These are phyloP conservation scores for Odobenus rosmarus DNA, from an alignment of 2,113 vertebrate genomes.

Conservation along the genomic window DNA sequence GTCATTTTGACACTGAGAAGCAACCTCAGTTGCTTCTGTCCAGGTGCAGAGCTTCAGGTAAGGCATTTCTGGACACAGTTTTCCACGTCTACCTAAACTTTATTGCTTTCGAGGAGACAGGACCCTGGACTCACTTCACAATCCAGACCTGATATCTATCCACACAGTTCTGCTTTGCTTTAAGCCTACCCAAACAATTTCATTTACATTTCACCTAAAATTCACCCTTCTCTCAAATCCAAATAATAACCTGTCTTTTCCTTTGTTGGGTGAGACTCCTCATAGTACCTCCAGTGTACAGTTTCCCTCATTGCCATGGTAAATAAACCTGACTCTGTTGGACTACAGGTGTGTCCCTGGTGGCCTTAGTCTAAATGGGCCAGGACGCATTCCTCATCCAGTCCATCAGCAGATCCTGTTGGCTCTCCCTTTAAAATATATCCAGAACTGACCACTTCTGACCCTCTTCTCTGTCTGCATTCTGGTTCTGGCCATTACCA, in stretches of 20 bases:
- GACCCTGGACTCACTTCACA: neutral
- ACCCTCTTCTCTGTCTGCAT: neutral
- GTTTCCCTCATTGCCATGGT: neutral
- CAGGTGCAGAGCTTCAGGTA: neutral
- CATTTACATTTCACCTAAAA: neutral
- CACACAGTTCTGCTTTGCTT: neutral
- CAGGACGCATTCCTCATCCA: neutral
- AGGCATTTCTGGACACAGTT: neutral
- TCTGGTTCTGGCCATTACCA: neutral
- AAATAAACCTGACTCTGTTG: neutral
- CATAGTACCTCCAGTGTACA: neutral
- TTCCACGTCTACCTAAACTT: neutral
- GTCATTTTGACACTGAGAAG: neutral
- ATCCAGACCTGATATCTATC: neutral
- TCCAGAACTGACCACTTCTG: neutral
- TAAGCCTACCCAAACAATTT: neutral
- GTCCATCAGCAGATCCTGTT: neutral
- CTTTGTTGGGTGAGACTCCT: neutral
- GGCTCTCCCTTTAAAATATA: neutral
- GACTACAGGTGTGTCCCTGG: neutral
- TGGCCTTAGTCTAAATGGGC: neutral
- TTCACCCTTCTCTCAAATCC: neutral
- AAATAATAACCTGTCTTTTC: neutral
- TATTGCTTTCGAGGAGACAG: neutral
- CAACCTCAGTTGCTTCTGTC: neutral